Base-by-base conservation (phyloP, 2,113 vertebrate genomes). In the Sakesphorus luctuosus region DNA sequence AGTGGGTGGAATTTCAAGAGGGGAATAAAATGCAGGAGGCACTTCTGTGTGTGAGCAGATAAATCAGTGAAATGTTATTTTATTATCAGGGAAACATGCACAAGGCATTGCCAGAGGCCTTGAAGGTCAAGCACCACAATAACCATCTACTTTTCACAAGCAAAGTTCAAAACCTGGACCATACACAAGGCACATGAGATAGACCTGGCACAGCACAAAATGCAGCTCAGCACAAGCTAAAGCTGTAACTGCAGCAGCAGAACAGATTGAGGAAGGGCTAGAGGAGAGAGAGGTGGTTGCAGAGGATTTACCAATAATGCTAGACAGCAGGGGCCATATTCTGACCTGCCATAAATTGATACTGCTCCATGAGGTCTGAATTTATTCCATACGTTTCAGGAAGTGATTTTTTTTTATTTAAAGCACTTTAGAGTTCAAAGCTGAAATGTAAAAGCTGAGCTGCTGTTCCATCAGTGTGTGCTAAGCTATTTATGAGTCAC, bases 401-500 rank as follows among this genome's bases (percentile, higher is more conserved):
- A 11, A 38, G 10, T 13, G 10, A 10, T 58, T 11, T 43, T 33
- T 35, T 11, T 43, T 43, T 43, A 13, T 43, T 43, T 43, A 43
- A 55, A 25, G 4, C 26, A 71, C 29, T 88, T 92, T 23, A 67
- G 24, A 13, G 38, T 88, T 86, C 82, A 89, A 87, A 77, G 29
- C 63, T 62, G 46, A 38, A 72, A 93, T 28, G 17, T 62, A 38
- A 58, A 91, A 92, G 75, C 68, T 89, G 65, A 86, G 68, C 63
- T 86, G 29, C 68, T 93, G 47, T 50, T 47, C 59, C 0, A 0
- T 67, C 80, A 90, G 86, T 62, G 46, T 84, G 24, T 78, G 55
- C 76, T 67, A 62, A 80, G 65, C 72, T 90, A 85, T 88, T 77
- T 92, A 33, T 86, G 89, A 94, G 68, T 82, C 91, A 94, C 91